Evolutionary conservation across 2,888 invertebrate genomes (phyloP), one percentile per base, ranked within the genome.

Genomic region (Drosophila bunnanda): DNA sequence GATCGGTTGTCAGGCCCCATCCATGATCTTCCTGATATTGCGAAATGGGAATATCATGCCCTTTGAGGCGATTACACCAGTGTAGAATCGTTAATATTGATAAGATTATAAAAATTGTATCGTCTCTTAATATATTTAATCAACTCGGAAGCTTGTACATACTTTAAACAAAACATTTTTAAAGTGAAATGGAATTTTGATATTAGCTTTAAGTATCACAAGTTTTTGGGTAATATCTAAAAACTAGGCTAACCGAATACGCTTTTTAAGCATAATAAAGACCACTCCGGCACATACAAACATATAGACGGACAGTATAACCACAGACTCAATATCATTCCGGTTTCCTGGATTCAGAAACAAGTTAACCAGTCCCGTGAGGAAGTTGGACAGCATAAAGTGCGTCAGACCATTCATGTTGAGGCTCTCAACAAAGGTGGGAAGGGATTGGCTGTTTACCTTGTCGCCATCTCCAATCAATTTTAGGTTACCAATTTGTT

Each of bases 341-440:
- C 94, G 91, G 4, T 93, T 90, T 57, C 94, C 91, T 5, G 98
- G 96, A 73, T 94, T 93, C 15, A 96, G 92, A 13, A 93, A 92
- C 89, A 97, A 93, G 93, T 98, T 98, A 7, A 98, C 93, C 4
- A 94, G 88, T 12, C 98, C 98, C 0, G 98, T 99, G 17, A 96
- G 90, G 34, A 98, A 77, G 93, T 99, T 99, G 2, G 96, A 95
- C 15, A 96, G 76, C 58, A 99, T 92, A 91, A 99, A 99, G 91
- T 96, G 97, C n/a, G 94, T 90, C 34, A 98, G 92, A 2, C 97
- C 97, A 93, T 97, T 97, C 75, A 94, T 95, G 92, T 97, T 97
- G 32, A 98, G 94, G 20, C 95, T 94, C 78, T 95, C 94, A 57
- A 96, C 93, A 72, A 96, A 93, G 4, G 22, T 67, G 12, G 81